phyloP scores from a whole-genome alignment of 2,113 vertebrate genomes.

The Spea bombifrons region DNA sequence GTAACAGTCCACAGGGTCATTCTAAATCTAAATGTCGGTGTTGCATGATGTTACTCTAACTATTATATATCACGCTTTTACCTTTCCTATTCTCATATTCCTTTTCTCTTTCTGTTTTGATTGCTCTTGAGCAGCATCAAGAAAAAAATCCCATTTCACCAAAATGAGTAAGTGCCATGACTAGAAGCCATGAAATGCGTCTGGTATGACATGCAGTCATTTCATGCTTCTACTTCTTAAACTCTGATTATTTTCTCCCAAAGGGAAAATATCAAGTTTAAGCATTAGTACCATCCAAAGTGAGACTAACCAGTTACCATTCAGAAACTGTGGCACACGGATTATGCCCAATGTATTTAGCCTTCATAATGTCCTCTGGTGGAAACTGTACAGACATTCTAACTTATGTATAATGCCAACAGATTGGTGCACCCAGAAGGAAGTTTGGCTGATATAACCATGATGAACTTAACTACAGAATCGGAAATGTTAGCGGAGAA shows the following conservation, averaged over 20 bases:
- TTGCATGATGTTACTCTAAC: conserved; percentile 67
- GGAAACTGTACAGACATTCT: conserved; percentile 32
- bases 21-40: background rate
- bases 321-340: conserved; percentile 53
- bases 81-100: conserved; percentile 72
- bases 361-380: conserved; percentile 50
- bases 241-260: conserved; percentile 77
- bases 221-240: conserved; percentile 85
- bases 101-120: conserved; percentile 84
- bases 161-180: conserved; percentile 95
- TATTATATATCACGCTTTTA: conserved; percentile 65
- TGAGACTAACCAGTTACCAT: conserved; percentile 58
- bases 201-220: conserved; percentile 69
- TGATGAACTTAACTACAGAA: conserved; percentile 78
- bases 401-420: conserved; percentile 50
- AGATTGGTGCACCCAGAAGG: conserved; percentile 90
- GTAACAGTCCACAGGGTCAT: too few relatives aligned
- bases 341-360: conserved; percentile 44
- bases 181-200: conserved; percentile 77
- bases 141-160: conserved; percentile 92
- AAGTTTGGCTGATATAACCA: conserved; percentile 88
- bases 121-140: conserved; percentile 97
- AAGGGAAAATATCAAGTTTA: conserved; percentile 83
- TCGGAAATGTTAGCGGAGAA: conserved; percentile 64
- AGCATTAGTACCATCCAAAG: conserved; percentile 65